A percentile compares a stretch with the other conserved stretches of the same genome.
These are phyloP conservation scores for Xestobium rufovillosum DNA, from an alignment of 2,888 invertebrate genomes.

Conservation along the genomic window DNA sequence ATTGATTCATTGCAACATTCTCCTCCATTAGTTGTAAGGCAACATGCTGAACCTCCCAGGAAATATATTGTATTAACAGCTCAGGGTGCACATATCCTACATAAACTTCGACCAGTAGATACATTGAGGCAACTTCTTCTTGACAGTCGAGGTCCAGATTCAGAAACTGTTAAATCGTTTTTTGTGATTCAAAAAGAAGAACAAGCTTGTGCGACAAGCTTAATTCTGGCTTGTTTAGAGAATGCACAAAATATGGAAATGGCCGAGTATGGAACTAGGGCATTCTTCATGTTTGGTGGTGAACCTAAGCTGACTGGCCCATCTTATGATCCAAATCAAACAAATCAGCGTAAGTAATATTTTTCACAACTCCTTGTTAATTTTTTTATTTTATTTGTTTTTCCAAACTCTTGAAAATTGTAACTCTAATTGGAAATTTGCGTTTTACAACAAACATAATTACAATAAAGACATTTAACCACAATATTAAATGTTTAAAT, in stretches of 20 bases:
- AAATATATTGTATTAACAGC: conserved; percentile 82
- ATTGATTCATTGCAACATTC: conserved; percentile 38
- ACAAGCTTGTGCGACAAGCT: conserved; percentile 84
- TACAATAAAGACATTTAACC: too few species aligned
- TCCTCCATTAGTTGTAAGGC: conserved; percentile 61
- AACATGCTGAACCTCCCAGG: conserved; percentile 63
- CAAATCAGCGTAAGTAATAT: conserved; percentile 30
- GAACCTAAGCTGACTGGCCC: conserved; percentile 58
- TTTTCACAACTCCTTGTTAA: too few species aligned
- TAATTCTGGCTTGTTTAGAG: conserved; percentile 75
- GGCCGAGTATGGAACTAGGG: conserved; percentile 82
- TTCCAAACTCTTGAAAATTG: too few species aligned
- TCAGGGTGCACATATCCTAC: conserved; percentile 78
- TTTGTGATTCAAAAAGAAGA: conserved; percentile 76
- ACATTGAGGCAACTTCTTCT: conserved; percentile 72
- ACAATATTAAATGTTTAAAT: too few species aligned
- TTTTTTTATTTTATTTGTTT: too few species aligned
- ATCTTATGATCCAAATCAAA: conserved; percentile 22
- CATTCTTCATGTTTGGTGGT: conserved; percentile 87
- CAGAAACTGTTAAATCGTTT: conserved; percentile 75
- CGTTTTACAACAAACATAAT: too few species aligned
- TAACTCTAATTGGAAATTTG: too few species aligned
- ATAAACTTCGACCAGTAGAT: conserved; percentile 82
- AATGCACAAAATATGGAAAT: conserved; percentile 55
- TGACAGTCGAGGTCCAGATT: conserved; percentile 79